Base-by-base conservation (phyloP, 2,113 vertebrate species). In the Xiphophorus hellerii region DNA sequence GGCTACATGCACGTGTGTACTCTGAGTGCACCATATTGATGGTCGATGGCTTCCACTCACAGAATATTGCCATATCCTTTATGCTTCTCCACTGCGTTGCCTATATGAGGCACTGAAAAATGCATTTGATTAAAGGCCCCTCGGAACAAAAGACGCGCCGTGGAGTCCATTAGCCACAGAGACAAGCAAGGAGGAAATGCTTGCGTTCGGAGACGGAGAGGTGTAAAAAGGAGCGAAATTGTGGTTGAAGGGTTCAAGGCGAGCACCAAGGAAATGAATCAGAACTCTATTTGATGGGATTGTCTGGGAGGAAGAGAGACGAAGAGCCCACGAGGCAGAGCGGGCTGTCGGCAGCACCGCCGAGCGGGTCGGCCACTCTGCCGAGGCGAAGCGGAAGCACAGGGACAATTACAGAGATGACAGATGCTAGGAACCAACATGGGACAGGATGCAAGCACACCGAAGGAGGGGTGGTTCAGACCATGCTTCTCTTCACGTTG, bases 241-340 rank as follows among this genome's bases (percentile, higher is more conserved):
- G 89, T 79, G 77, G 80, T 60, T 84, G 82, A 82, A 90, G 90
- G 87, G 90, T 90, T 92, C 92, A 92, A 91, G 92, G 89, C 84
- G 73, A 90, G 88, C 76, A 75, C 68, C 85, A 83, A 79, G 89
- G 61, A 76, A 81, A 92, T 90, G 87, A 90, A 88, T 92, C 86
- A 88, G 69, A 85, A 78, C 81, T 69, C 48, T 65, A 77, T 69
- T 58, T 77, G 83, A 80, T 72, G 81, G 12, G 44, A 81, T 84
- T 83, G 82, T 85, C 76, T 62, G 76, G 42, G 71, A 37, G 79
- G 76, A 86, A 88, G 86, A 71, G 78, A 77, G 85, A 83, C 76
- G 78, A 64, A 75, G 82, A 84, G 81, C 69, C 76, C 71, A 65
- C 75, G 80, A 70, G 76, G 76, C 70, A 39, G 71, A 85, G 70